phyloP scores from a whole-genome alignment of 2,888 invertebrate species.

The Plusia festucae region DNA sequence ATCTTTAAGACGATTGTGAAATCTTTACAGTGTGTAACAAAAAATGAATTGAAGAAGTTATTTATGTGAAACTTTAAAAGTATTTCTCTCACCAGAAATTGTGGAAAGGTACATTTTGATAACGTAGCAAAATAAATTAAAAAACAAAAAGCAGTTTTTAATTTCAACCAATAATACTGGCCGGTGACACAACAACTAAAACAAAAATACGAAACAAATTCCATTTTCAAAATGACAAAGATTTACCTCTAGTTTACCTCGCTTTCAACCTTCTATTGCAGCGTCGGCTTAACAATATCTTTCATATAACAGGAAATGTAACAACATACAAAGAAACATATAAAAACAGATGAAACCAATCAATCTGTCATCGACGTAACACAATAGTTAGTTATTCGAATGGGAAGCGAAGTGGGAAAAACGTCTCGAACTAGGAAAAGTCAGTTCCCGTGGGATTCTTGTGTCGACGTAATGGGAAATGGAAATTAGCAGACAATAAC shows the following conservation, averaged over 20 bases:
- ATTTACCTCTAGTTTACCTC: background rate
- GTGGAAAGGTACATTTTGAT: no score
- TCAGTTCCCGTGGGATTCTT: constrained; percentile 57
- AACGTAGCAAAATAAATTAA: no score
- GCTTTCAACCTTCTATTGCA: background rate
- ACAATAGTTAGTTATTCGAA: constrained; percentile 26
- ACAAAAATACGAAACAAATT: background rate
- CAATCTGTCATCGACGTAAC: constrained; percentile 18
- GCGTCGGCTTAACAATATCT: background rate
- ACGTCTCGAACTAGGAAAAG: constrained; percentile 26
- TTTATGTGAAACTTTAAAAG: no score
- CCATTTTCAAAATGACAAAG: background rate
- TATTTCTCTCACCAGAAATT: no score
- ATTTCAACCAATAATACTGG: no score
- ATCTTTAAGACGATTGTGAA: constrained; percentile 20
- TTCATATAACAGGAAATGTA: constrained; percentile 1
- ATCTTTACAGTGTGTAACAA: constrained; percentile 18
- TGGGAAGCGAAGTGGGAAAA: constrained; percentile 48
- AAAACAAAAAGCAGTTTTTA: no score
- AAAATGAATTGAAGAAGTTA: constrained; percentile 6
- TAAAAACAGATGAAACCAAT: constrained; percentile 8
- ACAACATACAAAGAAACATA: background rate
- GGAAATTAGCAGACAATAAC: constrained; percentile 58
- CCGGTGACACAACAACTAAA: background rate
- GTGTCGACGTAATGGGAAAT: constrained; percentile 36